A percentile compares a stretch with the other conserved stretches of the same genome.
phyloP scores from a whole-genome alignment of 2,797 vertebrate species.

The Onychomys arenicola region DNA sequence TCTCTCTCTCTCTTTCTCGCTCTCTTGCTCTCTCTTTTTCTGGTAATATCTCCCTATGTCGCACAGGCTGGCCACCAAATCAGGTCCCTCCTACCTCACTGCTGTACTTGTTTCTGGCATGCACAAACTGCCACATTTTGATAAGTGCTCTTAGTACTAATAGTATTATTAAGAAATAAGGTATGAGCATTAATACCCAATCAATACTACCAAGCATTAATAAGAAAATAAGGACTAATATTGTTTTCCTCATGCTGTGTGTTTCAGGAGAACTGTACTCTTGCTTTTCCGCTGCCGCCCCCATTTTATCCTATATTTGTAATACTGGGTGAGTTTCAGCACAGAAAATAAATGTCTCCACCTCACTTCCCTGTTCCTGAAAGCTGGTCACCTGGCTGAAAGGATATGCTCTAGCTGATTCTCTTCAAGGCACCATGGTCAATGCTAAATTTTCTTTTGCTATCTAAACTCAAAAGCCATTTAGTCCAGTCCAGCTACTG shows the following conservation, averaged over 20 bases:
- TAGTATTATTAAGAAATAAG: too few relatives aligned
- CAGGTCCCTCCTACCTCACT: neutral
- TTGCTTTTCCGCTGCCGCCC: neutral
- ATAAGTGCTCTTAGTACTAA: neutral
- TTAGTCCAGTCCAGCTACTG: neutral
- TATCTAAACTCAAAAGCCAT: neutral
- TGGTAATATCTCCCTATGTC: too few relatives aligned
- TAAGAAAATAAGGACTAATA: neutral
- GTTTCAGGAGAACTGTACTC: neutral
- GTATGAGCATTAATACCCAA: too few relatives aligned
- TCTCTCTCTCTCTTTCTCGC: neutral
- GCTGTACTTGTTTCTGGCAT: neutral
- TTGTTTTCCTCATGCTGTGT: neutral
- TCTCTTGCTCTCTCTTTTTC: neutral
- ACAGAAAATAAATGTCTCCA: neutral
- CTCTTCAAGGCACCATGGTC: accelerated
- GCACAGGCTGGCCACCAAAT: accelerated
- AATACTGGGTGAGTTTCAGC: neutral
- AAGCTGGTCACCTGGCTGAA: neutral
- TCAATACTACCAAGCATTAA: too few relatives aligned
- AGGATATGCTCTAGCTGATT: neutral
- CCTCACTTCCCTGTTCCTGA: neutral
- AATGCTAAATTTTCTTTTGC: too few relatives aligned
- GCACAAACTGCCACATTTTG: neutral
- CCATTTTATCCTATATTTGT: neutral